A percentile compares a stretch with the other conserved stretches of the same genome.
Evolutionary conservation across 2,888 invertebrate genomes (phyloP).

Genomic region (Cyrtodaria siliqua): DNA sequence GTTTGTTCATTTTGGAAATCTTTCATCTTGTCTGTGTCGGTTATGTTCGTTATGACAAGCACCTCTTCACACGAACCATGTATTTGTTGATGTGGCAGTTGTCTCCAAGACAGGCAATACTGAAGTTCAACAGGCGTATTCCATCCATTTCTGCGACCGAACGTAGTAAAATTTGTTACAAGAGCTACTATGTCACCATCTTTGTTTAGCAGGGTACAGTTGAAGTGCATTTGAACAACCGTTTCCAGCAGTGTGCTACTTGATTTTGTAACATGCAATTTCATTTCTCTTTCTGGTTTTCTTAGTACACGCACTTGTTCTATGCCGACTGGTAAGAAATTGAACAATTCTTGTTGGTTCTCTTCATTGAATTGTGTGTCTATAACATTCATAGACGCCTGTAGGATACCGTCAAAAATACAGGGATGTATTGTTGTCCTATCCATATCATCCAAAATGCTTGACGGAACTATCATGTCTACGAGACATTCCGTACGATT

Average conservation of each 20-base stretch:
- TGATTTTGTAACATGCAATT: background rate
- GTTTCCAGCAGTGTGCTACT: background rate
- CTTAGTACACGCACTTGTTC: background rate
- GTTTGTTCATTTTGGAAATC: too few species aligned
- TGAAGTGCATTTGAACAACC: background rate
- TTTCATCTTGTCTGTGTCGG: too few species aligned
- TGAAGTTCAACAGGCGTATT: background rate
- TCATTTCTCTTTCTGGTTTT: background rate
- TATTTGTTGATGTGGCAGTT: too few species aligned
- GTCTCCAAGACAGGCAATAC: too few species aligned
- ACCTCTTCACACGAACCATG: too few species aligned
- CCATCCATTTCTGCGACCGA: background rate
- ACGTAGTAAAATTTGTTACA: background rate
- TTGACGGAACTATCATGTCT: slow-evolving; percentile 1
- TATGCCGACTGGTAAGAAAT: background rate
- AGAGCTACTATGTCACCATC: background rate
- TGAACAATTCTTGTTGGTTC: background rate
- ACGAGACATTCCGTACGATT: background rate
- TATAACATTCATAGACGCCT: background rate
- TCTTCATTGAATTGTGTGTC: background rate
- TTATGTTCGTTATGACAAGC: too few species aligned
- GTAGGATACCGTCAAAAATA: background rate
- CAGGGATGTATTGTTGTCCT: too few species aligned
- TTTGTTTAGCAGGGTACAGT: background rate
- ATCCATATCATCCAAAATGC: too few species aligned